A percentile compares a stretch with the other conserved stretches of the same genome.
These are phyloP conservation scores for Amiota mariae DNA, from an alignment of 2,888 invertebrate genomes.

Conservation along the genomic window DNA sequence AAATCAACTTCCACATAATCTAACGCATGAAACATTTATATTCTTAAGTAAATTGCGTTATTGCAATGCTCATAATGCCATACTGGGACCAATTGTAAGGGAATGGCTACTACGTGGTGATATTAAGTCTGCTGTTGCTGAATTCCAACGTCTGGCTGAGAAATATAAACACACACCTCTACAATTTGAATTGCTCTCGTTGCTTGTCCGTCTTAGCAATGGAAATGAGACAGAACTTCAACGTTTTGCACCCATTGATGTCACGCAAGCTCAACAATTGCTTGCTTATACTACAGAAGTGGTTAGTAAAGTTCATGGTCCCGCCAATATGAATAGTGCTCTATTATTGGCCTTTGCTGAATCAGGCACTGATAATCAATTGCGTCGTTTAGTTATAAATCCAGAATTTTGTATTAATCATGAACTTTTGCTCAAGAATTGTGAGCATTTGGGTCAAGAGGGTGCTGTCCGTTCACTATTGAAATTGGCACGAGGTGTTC, in stretches of 20 bases:
- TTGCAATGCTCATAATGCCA: constrained; percentile 76
- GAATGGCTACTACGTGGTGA: constrained; percentile 77
- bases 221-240: constrained; percentile 46
- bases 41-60: constrained; percentile 75
- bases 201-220: constrained; percentile 70
- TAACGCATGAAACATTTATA: constrained; percentile 75
- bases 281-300: constrained; percentile 69
- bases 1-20: constrained; percentile 56
- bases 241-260: constrained; percentile 49
- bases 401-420: constrained; percentile 76
- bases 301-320: constrained; percentile 73
- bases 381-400: constrained; percentile 75
- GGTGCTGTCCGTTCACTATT: constrained; percentile 66
- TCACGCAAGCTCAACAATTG: constrained; percentile 69
- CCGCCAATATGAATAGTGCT: constrained; percentile 70
- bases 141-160: constrained; percentile 75
- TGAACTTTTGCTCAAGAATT: constrained; percentile 75
- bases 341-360: constrained; percentile 74
- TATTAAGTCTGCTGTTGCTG: constrained; percentile 74
- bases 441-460: constrained; percentile 73
- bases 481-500: constrained; percentile 66
- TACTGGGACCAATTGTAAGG: constrained; percentile 79
- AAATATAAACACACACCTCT: constrained; percentile 79
- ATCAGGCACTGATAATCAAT: constrained; percentile 72
- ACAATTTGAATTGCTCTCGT: constrained; percentile 78